A percentile compares a stretch with the other conserved stretches of the same genome.
These are phyloP conservation scores for Lipophrys pholis DNA, from an alignment of 2,113 vertebrate species.

Conservation along the genomic window DNA sequence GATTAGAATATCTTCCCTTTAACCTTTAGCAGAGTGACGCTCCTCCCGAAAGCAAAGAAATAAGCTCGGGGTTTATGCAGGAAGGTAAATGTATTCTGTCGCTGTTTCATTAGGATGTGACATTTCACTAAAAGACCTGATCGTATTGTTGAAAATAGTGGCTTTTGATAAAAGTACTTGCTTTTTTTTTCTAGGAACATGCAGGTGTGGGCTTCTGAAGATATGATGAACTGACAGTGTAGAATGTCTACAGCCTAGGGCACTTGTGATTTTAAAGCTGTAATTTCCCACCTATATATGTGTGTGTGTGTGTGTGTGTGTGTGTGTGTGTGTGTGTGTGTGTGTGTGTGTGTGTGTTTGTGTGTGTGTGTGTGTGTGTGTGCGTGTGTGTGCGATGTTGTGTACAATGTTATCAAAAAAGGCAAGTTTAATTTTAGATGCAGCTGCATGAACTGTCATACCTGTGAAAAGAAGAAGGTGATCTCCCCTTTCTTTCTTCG, in stretches of 20 bases:
- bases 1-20: constrained; percentile 83
- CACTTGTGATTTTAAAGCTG: constrained; percentile 20
- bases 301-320: constrained; percentile 5
- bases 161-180: constrained; percentile 17
- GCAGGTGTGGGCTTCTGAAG: constrained; percentile 54
- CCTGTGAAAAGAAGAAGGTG: constrained; percentile 34
- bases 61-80: constrained; percentile 68
- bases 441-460: constrained; percentile 43
- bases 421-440: constrained; percentile 65
- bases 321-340: too few species aligned
- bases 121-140: constrained; percentile 59
- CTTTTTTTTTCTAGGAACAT: constrained; percentile 8
- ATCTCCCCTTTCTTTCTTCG: constrained; percentile 45
- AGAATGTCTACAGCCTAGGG: constrained; percentile 58
- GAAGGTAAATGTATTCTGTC: constrained; percentile 56
- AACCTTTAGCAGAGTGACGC: constrained; percentile 78
- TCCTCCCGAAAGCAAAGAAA: constrained; percentile 60
- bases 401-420: constrained; percentile 59
- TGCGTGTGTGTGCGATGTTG: too few species aligned
- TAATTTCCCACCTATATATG: constrained; percentile 26
- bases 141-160: constrained; percentile 40
- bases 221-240: constrained; percentile 62
- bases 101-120: constrained; percentile 68
- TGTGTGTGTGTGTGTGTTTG: constrained; percentile 7
- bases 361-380: too few species aligned